Conservation (phyloP, 2,113 vertebrate genomes). For the Hippocampus comes region DNA sequence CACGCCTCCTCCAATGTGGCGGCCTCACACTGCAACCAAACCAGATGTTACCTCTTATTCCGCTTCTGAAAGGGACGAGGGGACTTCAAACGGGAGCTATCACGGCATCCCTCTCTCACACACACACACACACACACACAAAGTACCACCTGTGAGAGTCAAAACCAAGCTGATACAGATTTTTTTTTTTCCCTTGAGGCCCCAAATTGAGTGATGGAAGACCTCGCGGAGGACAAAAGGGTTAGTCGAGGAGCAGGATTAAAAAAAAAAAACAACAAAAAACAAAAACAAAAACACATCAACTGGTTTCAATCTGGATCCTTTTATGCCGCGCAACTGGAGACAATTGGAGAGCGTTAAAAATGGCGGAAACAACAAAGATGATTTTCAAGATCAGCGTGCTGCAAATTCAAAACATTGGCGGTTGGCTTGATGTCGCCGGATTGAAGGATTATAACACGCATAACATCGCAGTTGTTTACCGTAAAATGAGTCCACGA, state of each 20-base stretch:
- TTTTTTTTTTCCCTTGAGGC: conserved; percentile 32
- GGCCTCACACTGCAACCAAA: conserved; percentile 83
- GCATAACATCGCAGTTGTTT: conserved; percentile 54
- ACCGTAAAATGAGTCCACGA: conserved; percentile 53
- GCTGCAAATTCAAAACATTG: conserved; percentile 42
- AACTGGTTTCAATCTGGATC: conserved; percentile 61
- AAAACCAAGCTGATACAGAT: background rate
- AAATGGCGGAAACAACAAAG: background rate
- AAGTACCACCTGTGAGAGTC: conserved; percentile 1
- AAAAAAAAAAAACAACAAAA: conserved; percentile 6
- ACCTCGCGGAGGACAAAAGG: conserved; percentile 19
- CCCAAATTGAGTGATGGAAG: conserved; percentile 55
- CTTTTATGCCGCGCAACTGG: background rate
- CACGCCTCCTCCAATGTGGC: conserved; percentile 57
- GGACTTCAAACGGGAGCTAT: conserved; percentile 68
- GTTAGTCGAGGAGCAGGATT: conserved; percentile 1
- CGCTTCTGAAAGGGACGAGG: conserved; percentile 66
- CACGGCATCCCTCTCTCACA: conserved; percentile 5
- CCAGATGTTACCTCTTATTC: conserved; percentile 94
- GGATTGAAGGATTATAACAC: conserved; percentile 59
- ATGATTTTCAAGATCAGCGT: background rate
- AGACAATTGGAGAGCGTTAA: conserved; percentile 8
- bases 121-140: background rate
- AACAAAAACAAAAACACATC: conserved; percentile 31
- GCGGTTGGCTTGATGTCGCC: conserved; percentile 52